phyloP scores from a whole-genome alignment of 2,888 invertebrate genomes.

The Melinopterus prodromus region DNA sequence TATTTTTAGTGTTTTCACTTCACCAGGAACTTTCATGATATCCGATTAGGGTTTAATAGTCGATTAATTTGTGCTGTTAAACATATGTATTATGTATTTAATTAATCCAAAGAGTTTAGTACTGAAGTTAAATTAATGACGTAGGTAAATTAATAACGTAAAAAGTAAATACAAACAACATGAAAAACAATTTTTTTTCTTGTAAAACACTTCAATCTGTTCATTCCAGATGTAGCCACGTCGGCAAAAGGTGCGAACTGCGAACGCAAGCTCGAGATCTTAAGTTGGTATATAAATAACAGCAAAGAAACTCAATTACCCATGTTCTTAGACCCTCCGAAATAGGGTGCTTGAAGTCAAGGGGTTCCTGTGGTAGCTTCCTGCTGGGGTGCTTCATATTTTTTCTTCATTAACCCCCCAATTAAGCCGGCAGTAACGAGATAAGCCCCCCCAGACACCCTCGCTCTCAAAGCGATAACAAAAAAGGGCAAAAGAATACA shows the following conservation, averaged over 20 bases:
- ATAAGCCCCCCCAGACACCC: not conserved
- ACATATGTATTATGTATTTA: too few relatives aligned
- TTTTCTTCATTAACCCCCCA: not conserved
- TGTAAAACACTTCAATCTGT: too few relatives aligned
- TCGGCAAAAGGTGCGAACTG: not conserved
- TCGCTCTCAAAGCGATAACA: not conserved
- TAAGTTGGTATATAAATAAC: not conserved
- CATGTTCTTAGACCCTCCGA: not conserved
- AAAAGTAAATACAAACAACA: too few relatives aligned
- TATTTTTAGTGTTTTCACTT: not conserved
- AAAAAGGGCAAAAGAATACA: constrained; percentile 4
- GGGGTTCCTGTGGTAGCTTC: not conserved
- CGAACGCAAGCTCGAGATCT: not conserved
- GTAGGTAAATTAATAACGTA: too few relatives aligned
- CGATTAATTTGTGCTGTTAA: too few relatives aligned
- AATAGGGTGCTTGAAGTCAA: not conserved
- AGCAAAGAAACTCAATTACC: not conserved
- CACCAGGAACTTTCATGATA: not conserved
- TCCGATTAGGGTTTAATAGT: not conserved
- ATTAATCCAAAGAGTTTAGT: too few relatives aligned
- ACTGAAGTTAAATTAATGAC: too few relatives aligned
- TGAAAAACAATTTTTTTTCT: too few relatives aligned
- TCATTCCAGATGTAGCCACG: not conserved
- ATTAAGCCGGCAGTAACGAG: not conserved
- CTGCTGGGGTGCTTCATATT: not conserved